Evolutionary conservation across 2,797 vertebrate species (phyloP).

Genomic region (Halcyon smyrnensis): DNA sequence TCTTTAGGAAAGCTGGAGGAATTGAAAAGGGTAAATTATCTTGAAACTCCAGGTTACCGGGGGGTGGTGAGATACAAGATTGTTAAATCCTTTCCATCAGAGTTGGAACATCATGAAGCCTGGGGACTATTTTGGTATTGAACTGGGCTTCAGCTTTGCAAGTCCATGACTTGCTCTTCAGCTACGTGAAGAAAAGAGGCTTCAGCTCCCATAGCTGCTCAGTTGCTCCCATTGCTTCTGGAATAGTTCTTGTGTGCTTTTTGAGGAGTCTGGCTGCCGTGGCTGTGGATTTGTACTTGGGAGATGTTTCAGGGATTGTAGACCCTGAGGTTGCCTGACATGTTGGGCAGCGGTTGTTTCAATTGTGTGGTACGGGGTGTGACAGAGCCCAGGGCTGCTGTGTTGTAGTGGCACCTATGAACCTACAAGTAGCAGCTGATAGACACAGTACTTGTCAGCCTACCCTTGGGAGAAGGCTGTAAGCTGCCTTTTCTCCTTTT

Average conservation of each 20-base stretch:
- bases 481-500: not conserved
- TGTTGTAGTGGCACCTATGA: rapidly evolving
- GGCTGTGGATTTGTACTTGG: rapidly evolving
- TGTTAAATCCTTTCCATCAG: not conserved
- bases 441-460: not conserved
- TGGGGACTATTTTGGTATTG: not conserved
- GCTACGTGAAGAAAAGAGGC: not conserved
- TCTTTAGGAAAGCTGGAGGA: not conserved
- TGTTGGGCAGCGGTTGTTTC: rapidly evolving
- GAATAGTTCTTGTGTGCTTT: rapidly evolving
- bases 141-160: not conserved
- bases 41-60: not conserved
- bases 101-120: not conserved
- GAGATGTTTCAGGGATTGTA: rapidly evolving
- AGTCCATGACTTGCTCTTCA: not conserved
- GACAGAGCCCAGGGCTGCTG: not conserved
- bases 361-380: rapidly evolving
- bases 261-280: too few relatives aligned
- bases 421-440: rapidly evolving
- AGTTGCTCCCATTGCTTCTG: rapidly evolving
- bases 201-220: not conserved
- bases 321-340: rapidly evolving
- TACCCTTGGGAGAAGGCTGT: not conserved
- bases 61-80: rapidly evolving
- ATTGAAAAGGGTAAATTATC: not conserved